Evolutionary conservation across 2,888 invertebrate genomes (phyloP).

Genomic region (Oegoconia quadripuncta): DNA sequence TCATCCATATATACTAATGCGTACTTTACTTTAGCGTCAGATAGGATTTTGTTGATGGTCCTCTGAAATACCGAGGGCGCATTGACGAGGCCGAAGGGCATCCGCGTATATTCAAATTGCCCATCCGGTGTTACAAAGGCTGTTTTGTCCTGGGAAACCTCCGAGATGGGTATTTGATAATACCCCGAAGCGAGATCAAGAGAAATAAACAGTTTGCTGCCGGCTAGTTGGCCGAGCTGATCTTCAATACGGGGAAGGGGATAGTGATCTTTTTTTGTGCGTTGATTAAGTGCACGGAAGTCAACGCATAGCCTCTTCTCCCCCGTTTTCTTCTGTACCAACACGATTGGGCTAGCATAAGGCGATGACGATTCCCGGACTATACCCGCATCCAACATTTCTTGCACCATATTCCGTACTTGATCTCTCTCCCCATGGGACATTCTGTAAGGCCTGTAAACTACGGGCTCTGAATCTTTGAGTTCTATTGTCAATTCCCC

Average conservation of each 20-base stretch:
- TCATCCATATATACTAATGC: conserved; percentile 21
- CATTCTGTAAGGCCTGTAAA: conserved; percentile 22
- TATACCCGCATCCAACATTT: conserved; percentile 20
- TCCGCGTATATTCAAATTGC: conserved; percentile 38
- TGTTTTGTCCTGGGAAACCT: conserved; percentile 30
- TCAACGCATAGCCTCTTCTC: conserved; percentile 23
- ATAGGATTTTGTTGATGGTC: conserved; percentile 30
- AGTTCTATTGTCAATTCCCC: conserved; percentile 22
- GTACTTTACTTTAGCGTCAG: conserved; percentile 14
- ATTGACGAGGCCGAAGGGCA: conserved; percentile 46
- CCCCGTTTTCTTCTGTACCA: conserved; percentile 25
- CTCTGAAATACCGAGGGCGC: conserved; percentile 42
- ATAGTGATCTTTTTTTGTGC: conserved; percentile 20
- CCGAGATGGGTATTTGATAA: too few species aligned
- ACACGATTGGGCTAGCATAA: conserved; percentile 26
- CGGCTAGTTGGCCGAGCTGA: conserved; percentile 5
- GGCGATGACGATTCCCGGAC: conserved; percentile 22
- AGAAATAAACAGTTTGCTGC: conserved; percentile 13
- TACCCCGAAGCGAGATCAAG: conserved; percentile 21
- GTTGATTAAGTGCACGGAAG: conserved; percentile 19
- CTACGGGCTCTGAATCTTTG: conserved; percentile 16
- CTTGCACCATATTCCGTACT: conserved; percentile 20
- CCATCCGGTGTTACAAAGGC: conserved; percentile 45
- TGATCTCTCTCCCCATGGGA: conserved; percentile 14
- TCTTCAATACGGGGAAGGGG: conserved; percentile 13